Conservation (phyloP, 1,140 invertebrate species). For the Lerema accius region DNA sequence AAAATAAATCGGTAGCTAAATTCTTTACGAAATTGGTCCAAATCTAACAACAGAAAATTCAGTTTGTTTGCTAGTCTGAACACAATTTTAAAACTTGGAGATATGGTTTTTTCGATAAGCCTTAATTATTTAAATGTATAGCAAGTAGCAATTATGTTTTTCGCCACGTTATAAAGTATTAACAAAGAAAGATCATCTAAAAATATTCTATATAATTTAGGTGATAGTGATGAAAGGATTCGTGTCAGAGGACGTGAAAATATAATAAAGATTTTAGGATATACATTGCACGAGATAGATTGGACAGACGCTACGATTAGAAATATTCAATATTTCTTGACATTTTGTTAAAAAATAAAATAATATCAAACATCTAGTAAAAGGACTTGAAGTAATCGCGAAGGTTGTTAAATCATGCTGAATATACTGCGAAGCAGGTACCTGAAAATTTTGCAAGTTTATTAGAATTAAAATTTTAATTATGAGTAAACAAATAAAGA, state of each 20-base stretch:
- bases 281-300: constrained; percentile 40
- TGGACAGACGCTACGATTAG: constrained; percentile 39
- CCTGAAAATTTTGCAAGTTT: constrained; percentile 43
- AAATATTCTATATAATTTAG: constrained; percentile 69
- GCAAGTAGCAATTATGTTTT: constrained; percentile 59
- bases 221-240: constrained; percentile 63
- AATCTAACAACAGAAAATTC: constrained; percentile 50
- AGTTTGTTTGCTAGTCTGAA: constrained; percentile 45
- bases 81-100: constrained; percentile 54
- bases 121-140: constrained; percentile 60
- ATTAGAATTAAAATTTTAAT: too few species aligned
- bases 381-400: constrained; percentile 38
- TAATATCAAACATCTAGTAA: constrained; percentile 47
- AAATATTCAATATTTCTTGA: constrained; percentile 38
- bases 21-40: constrained; percentile 59
- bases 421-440: constrained; percentile 43
- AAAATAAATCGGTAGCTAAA: constrained; percentile 49
- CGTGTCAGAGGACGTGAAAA: constrained; percentile 52
- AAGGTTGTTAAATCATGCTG: constrained; percentile 37
- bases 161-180: constrained; percentile 55
- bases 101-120: constrained; percentile 65
- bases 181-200: constrained; percentile 78
- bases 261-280: constrained; percentile 27
- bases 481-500: too few species aligned
- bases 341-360: constrained; percentile 15